phyloP scores from a whole-genome alignment of 2,888 invertebrate genomes.

The Leptopilina myrica region DNA sequence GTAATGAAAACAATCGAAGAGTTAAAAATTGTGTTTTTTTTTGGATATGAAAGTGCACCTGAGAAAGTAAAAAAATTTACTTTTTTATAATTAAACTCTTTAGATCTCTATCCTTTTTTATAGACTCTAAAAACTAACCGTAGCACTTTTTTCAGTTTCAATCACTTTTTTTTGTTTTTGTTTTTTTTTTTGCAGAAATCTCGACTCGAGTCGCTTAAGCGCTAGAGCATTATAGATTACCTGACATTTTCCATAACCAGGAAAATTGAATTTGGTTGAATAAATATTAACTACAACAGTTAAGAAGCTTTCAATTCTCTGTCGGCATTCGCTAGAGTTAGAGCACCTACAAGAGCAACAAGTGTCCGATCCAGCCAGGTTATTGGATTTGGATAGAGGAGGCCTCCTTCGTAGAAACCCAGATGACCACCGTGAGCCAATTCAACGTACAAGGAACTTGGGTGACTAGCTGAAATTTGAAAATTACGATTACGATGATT shows the following conservation, averaged over 20 bases:
- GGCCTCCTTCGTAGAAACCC: slow-evolving; percentile 95
- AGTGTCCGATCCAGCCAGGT: slow-evolving; percentile 95
- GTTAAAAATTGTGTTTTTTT: neutral
- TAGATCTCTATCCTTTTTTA: slow-evolving; percentile 27
- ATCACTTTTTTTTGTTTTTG: neutral
- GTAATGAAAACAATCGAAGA: neutral
- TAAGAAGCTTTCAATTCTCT: slow-evolving; percentile 70
- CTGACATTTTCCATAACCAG: neutral
- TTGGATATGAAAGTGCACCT: neutral
- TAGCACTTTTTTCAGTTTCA: slow-evolving; percentile 5
- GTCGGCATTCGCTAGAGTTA: slow-evolving; percentile 81
- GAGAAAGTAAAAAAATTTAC: slow-evolving; percentile 2
- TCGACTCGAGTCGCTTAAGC: slow-evolving; percentile 4
- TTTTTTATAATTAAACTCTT: neutral
- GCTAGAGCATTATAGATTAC: neutral
- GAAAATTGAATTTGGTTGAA: slow-evolving; percentile 23
- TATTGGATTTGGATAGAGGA: slow-evolving; percentile 91
- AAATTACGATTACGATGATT: slow-evolving; percentile 39
- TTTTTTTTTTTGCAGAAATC: slow-evolving; percentile 11
- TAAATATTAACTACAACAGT: slow-evolving; percentile 42
- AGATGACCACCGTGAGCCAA: slow-evolving; percentile 95
- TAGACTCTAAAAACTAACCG: slow-evolving; percentile 9
- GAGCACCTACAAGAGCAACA: slow-evolving; percentile 87
- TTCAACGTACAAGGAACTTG: slow-evolving; percentile 86
- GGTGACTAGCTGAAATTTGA: slow-evolving; percentile 80